Percentiles rank a stretch among this genome's conserved stretches.
phyloP scores from a whole-genome alignment of 2,888 invertebrate genomes.

The Coelinius sp. region DNA sequence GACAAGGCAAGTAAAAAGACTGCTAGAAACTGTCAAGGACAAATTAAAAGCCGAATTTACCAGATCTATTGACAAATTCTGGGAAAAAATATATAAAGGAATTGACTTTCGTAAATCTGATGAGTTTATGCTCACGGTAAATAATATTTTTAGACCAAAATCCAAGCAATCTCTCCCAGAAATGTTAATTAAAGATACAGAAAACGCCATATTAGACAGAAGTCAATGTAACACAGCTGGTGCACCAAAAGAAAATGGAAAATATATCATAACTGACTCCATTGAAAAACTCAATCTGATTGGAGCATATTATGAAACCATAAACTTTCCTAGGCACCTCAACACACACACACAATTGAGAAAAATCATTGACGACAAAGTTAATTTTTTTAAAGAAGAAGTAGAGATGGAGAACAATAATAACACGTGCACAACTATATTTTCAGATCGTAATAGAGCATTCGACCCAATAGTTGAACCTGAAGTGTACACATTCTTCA shows the following conservation, averaged over 20 bases:
- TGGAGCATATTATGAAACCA: constrained; percentile 6
- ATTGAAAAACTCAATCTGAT: constrained; percentile 14
- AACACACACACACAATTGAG: background rate
- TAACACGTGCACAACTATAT: background rate
- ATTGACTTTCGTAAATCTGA: background rate
- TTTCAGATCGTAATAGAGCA: background rate
- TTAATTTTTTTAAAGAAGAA: background rate
- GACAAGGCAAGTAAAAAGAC: background rate
- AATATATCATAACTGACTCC: background rate
- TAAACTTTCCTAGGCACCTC: background rate
- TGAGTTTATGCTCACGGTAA: constrained; percentile 10
- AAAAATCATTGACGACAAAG: background rate
- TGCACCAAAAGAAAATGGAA: background rate
- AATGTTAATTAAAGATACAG: background rate
- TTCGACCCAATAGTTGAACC: background rate
- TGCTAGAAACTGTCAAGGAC: background rate
- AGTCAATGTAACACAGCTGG: background rate
- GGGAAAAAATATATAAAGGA: background rate
- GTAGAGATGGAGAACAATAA: background rate
- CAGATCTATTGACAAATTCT: background rate
- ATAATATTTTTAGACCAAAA: constrained; percentile 7
- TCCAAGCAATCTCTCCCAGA: background rate
- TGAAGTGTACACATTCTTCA: background rate
- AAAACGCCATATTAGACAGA: background rate
- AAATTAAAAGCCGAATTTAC: background rate